These are phyloP conservation scores for Eriosoma lanigerum DNA, from an alignment of 1,140 invertebrate genomes.

Conservation along the genomic window DNA sequence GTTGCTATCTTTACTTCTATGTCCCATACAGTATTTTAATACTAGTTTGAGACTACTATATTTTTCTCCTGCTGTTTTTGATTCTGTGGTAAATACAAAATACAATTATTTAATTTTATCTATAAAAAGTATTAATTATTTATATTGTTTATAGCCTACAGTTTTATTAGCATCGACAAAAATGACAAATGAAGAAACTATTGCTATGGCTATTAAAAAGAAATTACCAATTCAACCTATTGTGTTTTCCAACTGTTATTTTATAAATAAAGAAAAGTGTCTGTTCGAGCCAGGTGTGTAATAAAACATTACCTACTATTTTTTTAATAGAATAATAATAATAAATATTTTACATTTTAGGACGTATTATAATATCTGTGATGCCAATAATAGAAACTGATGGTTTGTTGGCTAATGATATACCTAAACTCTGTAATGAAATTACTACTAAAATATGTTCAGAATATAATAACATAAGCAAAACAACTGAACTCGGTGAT, in stretches of 20 bases:
- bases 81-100: background rate
- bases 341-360: background rate
- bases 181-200: slow-evolving; percentile 30
- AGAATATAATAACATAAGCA: slow-evolving; percentile 37
- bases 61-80: background rate
- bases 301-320: too few relatives aligned
- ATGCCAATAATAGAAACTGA: slow-evolving; percentile 42
- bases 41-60: background rate
- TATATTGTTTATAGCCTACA: slow-evolving; percentile 2
- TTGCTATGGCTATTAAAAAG: slow-evolving; percentile 28
- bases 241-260: slow-evolving; percentile 42
- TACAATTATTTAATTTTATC: background rate
- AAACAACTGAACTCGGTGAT: slow-evolving; percentile 29
- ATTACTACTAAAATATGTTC: slow-evolving; percentile 6
- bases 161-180: background rate
- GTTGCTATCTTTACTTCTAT: background rate
- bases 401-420: slow-evolving; percentile 15
- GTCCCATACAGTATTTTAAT: slow-evolving; percentile 21
- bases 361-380: slow-evolving; percentile 41
- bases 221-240: slow-evolving; percentile 42
- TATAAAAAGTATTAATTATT: background rate
- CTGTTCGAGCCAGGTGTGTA: slow-evolving; percentile 39
- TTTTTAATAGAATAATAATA: too few relatives aligned
- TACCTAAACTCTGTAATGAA: background rate
- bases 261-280: slow-evolving; percentile 37